Percentiles rank a stretch among this genome's conserved stretches.
Conservation (phyloP, 2,888 invertebrate species). For the Drosophila yooni region DNA sequence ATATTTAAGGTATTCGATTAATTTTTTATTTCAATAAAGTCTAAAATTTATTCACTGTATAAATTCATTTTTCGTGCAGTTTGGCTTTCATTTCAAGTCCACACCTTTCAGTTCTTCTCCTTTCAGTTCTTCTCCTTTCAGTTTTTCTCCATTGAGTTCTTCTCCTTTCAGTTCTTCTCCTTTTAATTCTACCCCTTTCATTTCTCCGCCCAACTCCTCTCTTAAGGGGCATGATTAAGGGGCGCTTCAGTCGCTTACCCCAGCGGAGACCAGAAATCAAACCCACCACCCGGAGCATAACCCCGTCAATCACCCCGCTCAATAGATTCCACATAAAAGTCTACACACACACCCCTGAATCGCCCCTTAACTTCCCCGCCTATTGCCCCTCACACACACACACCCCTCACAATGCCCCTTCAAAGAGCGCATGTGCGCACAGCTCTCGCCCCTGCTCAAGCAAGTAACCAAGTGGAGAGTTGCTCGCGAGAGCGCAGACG, state of each 20-base stretch:
- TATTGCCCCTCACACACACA: slow-evolving; percentile 38
- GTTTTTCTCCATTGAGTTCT: accelerated
- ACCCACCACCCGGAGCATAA: slow-evolving; percentile 26
- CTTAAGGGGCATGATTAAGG: neutral
- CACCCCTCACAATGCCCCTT: slow-evolving; percentile 33
- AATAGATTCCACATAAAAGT: slow-evolving; percentile 45
- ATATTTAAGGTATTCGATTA: neutral
- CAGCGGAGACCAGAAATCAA: slow-evolving; percentile 31
- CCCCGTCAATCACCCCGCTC: slow-evolving; percentile 26
- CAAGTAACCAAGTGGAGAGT: slow-evolving; percentile 56
- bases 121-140: neutral
- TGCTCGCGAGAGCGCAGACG: slow-evolving; percentile 31
- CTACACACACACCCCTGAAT: slow-evolving; percentile 49
- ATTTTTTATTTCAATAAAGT: neutral
- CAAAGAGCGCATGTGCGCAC: slow-evolving; percentile 50
- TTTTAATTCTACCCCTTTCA: neutral
- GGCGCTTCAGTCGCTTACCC: neutral
- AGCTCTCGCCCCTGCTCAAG: slow-evolving; percentile 42
- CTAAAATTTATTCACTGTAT: neutral
- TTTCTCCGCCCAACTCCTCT: slow-evolving; percentile 11
- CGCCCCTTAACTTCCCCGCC: slow-evolving; percentile 58
- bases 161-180: neutral
- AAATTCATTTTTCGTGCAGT: accelerated
- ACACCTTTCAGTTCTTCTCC: neutral
- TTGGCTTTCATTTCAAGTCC: too few relatives aligned